Percentiles rank a stretch among this genome's conserved stretches.
Conservation (phyloP, 1,140 invertebrate genomes). For the Orius laevigatus region DNA sequence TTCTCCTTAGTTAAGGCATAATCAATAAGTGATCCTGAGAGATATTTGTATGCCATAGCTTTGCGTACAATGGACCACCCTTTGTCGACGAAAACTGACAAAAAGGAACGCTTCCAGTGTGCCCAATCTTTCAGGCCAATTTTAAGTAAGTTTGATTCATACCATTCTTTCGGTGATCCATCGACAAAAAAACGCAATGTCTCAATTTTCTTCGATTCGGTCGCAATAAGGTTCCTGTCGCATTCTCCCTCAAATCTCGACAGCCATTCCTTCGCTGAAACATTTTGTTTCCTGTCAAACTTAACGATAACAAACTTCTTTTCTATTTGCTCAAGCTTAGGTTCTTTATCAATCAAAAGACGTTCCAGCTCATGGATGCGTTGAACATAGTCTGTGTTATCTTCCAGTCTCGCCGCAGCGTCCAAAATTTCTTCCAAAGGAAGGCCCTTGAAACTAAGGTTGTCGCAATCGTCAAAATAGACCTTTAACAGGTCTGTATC, state of each 20-base stretch:
- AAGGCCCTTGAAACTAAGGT: no score
- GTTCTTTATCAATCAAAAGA: no score
- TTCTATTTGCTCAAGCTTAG: background rate
- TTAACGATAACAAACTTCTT: background rate
- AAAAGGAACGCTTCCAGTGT: background rate
- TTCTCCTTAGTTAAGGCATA: conserved; percentile 5
- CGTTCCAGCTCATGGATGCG: no score
- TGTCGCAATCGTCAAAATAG: no score
- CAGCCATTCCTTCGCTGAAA: background rate
- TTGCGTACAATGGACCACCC: background rate
- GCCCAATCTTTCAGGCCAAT: background rate
- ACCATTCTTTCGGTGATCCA: background rate
- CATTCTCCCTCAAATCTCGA: background rate
- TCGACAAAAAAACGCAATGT: background rate
- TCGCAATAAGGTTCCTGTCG: background rate
- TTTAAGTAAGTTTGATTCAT: no score
- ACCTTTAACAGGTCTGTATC: no score
- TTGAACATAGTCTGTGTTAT: no score
- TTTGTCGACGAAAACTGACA: background rate
- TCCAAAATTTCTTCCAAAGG: no score
- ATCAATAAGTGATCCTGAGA: no score
- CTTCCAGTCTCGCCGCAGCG: no score
- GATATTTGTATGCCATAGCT: background rate
- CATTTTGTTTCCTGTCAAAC: background rate
- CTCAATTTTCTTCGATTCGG: background rate